Evolutionary conservation across 2,113 vertebrate genomes (phyloP).

Genomic region (Mustelus asterias): DNA sequence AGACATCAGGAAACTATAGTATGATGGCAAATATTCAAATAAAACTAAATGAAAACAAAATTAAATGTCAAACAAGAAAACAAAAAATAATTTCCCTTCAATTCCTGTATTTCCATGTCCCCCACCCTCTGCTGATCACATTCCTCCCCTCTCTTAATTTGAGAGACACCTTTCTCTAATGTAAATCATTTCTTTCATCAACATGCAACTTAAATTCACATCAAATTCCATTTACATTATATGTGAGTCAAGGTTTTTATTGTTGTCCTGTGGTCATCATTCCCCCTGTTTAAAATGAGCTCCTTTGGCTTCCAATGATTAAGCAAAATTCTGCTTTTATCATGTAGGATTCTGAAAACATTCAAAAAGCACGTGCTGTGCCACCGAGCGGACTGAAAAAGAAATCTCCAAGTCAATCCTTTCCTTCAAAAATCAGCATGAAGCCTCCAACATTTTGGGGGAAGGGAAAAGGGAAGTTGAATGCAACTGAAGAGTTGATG

Average conservation of each 20-base stretch:
- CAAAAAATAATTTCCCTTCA: background rate
- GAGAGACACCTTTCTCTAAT: background rate
- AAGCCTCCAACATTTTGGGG: background rate
- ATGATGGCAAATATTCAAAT: background rate
- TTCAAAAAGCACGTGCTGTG: background rate
- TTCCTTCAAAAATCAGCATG: background rate
- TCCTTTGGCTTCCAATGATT: too few relatives aligned
- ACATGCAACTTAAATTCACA: background rate
- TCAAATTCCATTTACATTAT: too few relatives aligned
- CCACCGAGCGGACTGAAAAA: background rate
- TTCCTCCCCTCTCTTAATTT: background rate
- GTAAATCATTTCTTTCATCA: background rate
- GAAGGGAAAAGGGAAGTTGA: background rate
- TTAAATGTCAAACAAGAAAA: background rate
- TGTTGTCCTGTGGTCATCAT: too few relatives aligned
- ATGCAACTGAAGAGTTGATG: background rate
- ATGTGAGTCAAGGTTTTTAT: too few relatives aligned
- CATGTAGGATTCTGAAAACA: background rate
- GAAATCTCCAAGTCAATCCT: background rate
- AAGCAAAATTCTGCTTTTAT: too few relatives aligned
- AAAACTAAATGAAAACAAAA: background rate
- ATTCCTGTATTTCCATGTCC: background rate
- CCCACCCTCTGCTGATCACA: too few relatives aligned
- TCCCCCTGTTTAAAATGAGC: too few relatives aligned
- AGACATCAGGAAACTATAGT: background rate